Conservation (phyloP, 2,888 invertebrate genomes). For the Epistrophe eligans region DNA sequence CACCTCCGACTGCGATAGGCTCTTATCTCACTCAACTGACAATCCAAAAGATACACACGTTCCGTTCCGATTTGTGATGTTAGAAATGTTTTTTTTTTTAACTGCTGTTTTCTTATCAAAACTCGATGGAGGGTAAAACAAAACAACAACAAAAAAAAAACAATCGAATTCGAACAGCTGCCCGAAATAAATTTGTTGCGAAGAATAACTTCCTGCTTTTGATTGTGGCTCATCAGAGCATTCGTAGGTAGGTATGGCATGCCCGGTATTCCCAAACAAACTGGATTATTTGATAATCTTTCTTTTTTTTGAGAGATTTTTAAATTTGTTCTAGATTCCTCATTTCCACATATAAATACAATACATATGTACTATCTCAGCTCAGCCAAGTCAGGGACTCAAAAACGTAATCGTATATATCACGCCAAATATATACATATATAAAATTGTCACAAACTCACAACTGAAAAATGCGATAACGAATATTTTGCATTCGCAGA, state of each 20-base stretch:
- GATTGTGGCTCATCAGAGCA: background rate
- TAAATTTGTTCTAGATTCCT: background rate
- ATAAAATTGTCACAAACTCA: constrained; percentile 44
- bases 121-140: constrained; percentile 19
- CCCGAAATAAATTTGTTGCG: constrained; percentile 39
- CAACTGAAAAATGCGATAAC: constrained; percentile 53
- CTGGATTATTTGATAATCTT: constrained; percentile 46
- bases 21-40: constrained; percentile 62
- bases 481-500: constrained; percentile 41
- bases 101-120: constrained; percentile 73
- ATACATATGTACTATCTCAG: too few relatives aligned
- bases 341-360: background rate
- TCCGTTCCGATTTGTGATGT: constrained; percentile 53
- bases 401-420: constrained; percentile 38
- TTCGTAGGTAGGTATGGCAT: background rate
- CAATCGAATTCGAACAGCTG: constrained; percentile 62
- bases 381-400: background rate
- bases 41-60: constrained; percentile 68
- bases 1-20: constrained; percentile 39
- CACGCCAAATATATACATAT: constrained; percentile 42
- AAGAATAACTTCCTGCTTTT: constrained; percentile 56
- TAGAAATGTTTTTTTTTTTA: constrained; percentile 37
- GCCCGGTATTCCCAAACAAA: constrained; percentile 46
- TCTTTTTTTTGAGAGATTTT: constrained; percentile 49
- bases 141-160: constrained; percentile 24